Conservation (phyloP, 2,888 invertebrate species). For the Panzeria rudis region DNA sequence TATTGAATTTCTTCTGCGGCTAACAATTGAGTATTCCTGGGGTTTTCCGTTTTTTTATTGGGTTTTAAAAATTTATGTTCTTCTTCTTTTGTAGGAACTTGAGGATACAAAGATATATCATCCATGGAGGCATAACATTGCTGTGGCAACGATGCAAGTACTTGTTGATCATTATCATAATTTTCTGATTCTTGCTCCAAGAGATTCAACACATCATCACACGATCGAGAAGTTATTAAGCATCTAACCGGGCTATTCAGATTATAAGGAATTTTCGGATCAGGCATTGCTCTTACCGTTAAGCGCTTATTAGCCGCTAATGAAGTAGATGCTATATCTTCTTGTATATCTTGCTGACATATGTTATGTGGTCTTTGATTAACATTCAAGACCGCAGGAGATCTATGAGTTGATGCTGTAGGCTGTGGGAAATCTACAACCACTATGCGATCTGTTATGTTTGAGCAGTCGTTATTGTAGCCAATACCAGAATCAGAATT, state of each 20-base stretch:
- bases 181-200: conserved; percentile 75
- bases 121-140: conserved; percentile 85
- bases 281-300: conserved; percentile 88
- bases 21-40: neutral
- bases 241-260: conserved; percentile 83
- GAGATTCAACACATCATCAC: conserved; percentile 85
- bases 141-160: conserved; percentile 59
- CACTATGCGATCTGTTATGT: conserved; percentile 91
- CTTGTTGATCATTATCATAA: conserved; percentile 46
- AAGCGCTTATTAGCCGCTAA: conserved; percentile 82
- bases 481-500: conserved; percentile 98
- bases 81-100: conserved; percentile 52
- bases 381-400: conserved; percentile 30
- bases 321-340: conserved; percentile 51
- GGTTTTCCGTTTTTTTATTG: conserved; percentile 36
- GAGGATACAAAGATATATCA: conserved; percentile 85
- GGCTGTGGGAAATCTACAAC: conserved; percentile 89
- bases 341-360: conserved; percentile 62
- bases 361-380: conserved; percentile 62
- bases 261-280: conserved; percentile 83
- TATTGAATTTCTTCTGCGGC: conserved; percentile 17
- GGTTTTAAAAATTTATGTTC: conserved; percentile 55
- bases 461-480: conserved; percentile 94
- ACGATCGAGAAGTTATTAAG: conserved; percentile 84
- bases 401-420: conserved; percentile 40